Conservation (phyloP, 2,888 invertebrate species). For the Dione juno region DNA sequence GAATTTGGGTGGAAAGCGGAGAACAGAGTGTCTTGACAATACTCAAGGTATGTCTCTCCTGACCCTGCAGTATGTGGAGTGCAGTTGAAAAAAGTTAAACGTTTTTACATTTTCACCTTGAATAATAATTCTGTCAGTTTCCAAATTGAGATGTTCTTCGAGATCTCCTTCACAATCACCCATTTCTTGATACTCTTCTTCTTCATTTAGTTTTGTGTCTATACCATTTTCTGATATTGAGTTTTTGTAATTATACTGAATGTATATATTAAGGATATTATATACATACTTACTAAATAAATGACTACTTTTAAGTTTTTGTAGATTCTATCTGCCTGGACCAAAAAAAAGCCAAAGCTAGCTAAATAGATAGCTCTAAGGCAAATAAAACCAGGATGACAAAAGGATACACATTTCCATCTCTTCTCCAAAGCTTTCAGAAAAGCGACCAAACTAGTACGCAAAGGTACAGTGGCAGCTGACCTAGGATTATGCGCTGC, state of each 20-base stretch:
- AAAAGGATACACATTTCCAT: constrained; percentile 88
- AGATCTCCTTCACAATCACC: constrained; percentile 52
- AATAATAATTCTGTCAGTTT: constrained; percentile 63
- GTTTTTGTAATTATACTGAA: constrained; percentile 35
- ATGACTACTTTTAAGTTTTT: background rate
- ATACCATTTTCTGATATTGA: constrained; percentile 31
- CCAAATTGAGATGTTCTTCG: constrained; percentile 62
- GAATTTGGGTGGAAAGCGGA: too few relatives aligned
- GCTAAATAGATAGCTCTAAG: too few relatives aligned
- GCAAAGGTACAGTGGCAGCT: constrained; percentile 88
- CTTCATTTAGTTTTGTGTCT: constrained; percentile 30
- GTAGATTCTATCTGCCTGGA: too few relatives aligned
- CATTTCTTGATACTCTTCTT: constrained; percentile 44
- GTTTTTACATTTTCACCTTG: constrained; percentile 52
- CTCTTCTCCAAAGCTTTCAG: constrained; percentile 88
- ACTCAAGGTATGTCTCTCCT: too few relatives aligned
- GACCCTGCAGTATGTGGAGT: too few relatives aligned
- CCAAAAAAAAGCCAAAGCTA: too few relatives aligned
- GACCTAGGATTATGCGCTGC: constrained; percentile 95
- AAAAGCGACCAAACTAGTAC: constrained; percentile 88
- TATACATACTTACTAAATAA: background rate
- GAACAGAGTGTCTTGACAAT: too few relatives aligned
- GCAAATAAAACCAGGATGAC: background rate
- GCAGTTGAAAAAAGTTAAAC: too few relatives aligned
- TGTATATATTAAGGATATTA: constrained; percentile 6